Conservation (phyloP, 2,797 vertebrate species). For the Leptoclinus maculatus region DNA sequence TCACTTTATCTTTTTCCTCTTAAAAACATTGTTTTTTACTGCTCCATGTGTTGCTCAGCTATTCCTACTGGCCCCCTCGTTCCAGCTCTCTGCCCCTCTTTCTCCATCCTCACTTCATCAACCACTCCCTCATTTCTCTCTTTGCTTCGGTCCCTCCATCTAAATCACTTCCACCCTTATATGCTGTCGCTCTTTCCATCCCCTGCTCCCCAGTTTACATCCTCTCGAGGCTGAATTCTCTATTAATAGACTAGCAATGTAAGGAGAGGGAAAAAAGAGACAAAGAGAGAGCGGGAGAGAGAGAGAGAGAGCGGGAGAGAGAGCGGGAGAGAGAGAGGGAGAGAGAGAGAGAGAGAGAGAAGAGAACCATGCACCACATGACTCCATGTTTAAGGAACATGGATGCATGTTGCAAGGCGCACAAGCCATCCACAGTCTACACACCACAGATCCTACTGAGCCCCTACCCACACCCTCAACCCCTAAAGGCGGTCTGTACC, state of each 20-base stretch:
- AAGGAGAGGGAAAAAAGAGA: constrained; percentile 26
- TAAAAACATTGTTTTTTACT: constrained; percentile 2
- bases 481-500: constrained; percentile 66
- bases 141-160: constrained; percentile 33
- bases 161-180: constrained; percentile 32
- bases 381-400: constrained; percentile 31
- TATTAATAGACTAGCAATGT: constrained; percentile 72
- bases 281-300: constrained; percentile 16
- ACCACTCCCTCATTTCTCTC: constrained; percentile 25
- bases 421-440: constrained; percentile 50
- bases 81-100: constrained; percentile 25
- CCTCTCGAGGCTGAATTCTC: constrained; percentile 57
- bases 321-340: constrained; percentile 22
- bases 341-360: constrained; percentile 3
- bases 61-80: constrained; percentile 13
- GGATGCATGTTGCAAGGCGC: constrained; percentile 67
- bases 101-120: constrained; percentile 39
- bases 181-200: constrained; percentile 33
- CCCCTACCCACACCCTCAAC: constrained; percentile 60
- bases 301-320: constrained; percentile 17
- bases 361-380: constrained; percentile 25
- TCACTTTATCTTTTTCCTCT: constrained; percentile 28
- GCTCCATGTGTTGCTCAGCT: constrained; percentile 14
- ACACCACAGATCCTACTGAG: constrained; percentile 58
- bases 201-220: constrained; percentile 43